phyloP scores from a whole-genome alignment of 2,888 invertebrate species.

The Plusia festucae region DNA sequence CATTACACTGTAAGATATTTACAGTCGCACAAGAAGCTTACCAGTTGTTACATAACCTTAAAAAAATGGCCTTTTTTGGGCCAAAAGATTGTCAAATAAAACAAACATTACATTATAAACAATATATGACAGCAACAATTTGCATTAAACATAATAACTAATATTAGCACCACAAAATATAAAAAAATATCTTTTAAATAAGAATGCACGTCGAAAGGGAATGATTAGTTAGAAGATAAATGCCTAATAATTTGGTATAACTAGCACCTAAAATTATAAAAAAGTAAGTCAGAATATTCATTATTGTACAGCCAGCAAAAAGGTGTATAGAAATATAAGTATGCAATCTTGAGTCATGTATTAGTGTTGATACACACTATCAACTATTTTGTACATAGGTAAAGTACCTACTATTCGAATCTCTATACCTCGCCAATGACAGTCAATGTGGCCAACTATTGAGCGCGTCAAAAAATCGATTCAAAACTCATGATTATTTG shows the following conservation, averaged over 20 bases:
- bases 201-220: constrained; percentile 60
- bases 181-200: constrained; percentile 50
- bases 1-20: too few relatives aligned
- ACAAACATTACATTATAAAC: constrained; percentile 11
- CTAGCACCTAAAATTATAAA: constrained; percentile 38
- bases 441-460: too few relatives aligned
- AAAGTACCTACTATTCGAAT: too few relatives aligned
- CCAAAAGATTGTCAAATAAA: constrained; percentile 4
- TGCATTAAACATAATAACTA: constrained; percentile 25
- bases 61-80: background rate
- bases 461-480: too few relatives aligned
- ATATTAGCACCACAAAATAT: constrained; percentile 54
- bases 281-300: background rate
- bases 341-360: too few relatives aligned
- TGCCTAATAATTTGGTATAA: constrained; percentile 46
- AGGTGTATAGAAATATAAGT: too few relatives aligned
- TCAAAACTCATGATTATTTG: too few relatives aligned
- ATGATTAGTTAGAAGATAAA: constrained; percentile 65
- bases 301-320: background rate
- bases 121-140: constrained; percentile 37
- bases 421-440: too few relatives aligned
- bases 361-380: too few relatives aligned
- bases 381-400: too few relatives aligned
- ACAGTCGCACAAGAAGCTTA: too few relatives aligned
- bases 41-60: too few relatives aligned